Percentiles rank a stretch among this genome's conserved stretches.
Conservation (phyloP, 2,113 vertebrate genomes). For the Rhynchomys soricoides region DNA sequence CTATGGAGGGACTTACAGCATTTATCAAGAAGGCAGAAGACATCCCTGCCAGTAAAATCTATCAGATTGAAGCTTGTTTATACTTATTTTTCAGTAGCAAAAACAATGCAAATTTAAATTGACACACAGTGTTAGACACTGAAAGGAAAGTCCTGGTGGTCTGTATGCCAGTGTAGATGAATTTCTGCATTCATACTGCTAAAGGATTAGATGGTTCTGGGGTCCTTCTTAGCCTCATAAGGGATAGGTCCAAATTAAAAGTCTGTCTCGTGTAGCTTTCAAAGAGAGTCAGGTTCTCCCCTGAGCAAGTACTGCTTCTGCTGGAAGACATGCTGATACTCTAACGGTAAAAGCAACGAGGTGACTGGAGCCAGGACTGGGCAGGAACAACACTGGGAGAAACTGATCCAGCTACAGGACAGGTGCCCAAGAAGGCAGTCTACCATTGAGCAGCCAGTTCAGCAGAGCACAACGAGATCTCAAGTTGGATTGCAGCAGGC, state of each 20-base stretch:
- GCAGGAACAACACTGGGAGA: conserved; percentile 60
- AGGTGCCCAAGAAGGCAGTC: conserved; percentile 25
- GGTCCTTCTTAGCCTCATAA: not conserved
- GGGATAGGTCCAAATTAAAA: not conserved
- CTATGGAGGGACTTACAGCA: not conserved
- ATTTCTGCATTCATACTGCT: not conserved
- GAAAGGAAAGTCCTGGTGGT: not conserved
- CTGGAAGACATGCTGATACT: conserved; percentile 15
- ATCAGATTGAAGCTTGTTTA: conserved; percentile 12
- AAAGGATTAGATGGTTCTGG: not conserved
- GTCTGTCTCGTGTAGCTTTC: not conserved
- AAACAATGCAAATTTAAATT: conserved; percentile 41
- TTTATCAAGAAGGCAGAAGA: not conserved
- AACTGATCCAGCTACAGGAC: conserved; percentile 55
- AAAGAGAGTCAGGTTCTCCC: conserved; percentile 17
- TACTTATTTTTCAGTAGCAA: conserved; percentile 28
- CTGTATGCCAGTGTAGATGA: not conserved
- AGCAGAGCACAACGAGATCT: conserved; percentile 28
- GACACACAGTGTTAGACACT: not conserved
- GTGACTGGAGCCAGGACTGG: conserved; percentile 46
- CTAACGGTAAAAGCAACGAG: not conserved
- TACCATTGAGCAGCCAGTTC: not conserved
- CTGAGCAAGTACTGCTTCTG: conserved; percentile 34
- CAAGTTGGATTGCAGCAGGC: not conserved
- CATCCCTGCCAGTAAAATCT: conserved; percentile 22